phyloP scores from a whole-genome alignment of 2,797 vertebrate species.

The Sternarchorhynchus goeldii region DNA sequence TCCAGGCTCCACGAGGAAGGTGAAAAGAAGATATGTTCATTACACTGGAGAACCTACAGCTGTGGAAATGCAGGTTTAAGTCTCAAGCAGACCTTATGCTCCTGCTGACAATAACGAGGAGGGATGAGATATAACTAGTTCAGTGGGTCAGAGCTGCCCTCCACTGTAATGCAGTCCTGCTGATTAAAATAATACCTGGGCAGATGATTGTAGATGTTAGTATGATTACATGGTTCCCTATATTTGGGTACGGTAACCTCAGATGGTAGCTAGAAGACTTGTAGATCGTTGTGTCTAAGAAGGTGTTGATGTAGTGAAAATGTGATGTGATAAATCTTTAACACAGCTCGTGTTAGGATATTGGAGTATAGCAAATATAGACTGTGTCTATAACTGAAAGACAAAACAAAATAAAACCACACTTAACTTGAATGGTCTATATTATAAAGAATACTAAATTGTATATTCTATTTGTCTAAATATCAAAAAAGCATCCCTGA shows the following conservation, averaged over 20 bases:
- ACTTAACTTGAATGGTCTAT: no score
- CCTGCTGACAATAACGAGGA: constrained; percentile 41
- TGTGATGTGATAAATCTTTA: no score
- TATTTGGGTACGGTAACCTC: no score
- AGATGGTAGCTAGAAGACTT: neutral
- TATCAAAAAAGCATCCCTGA: no score
- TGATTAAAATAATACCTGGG: constrained; percentile 22
- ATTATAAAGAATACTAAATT: no score
- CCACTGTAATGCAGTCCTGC: neutral
- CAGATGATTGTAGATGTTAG: neutral
- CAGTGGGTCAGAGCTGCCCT: constrained; percentile 23
- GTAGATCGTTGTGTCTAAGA: no score
- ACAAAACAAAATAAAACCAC: no score
- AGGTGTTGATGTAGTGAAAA: no score
- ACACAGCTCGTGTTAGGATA: no score
- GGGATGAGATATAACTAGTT: constrained; percentile 59
- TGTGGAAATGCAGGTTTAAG: constrained; percentile 24
- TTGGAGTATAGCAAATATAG: no score
- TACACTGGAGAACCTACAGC: constrained; percentile 58
- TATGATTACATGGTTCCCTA: neutral
- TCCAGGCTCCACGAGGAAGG: constrained; percentile 56
- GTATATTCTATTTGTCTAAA: no score
- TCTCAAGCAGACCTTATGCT: constrained; percentile 26
- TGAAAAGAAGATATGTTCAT: constrained; percentile 50
- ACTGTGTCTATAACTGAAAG: no score